A percentile compares a stretch with the other conserved stretches of the same genome.
Conservation (phyloP, 2,888 invertebrate species). For the Tetheella fluctuosa region DNA sequence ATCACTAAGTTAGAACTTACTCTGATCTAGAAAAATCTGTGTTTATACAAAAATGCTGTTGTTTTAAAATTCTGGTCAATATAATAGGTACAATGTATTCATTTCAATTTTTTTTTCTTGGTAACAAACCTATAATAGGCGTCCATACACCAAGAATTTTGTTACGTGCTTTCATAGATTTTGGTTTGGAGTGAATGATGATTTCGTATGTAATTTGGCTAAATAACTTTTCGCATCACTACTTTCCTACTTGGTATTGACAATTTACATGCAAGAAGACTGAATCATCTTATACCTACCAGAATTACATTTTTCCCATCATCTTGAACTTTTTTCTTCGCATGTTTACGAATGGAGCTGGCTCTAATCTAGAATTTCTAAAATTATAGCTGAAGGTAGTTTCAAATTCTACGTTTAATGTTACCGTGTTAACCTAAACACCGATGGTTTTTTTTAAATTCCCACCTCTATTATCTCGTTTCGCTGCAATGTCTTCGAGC, state of each 20-base stretch:
- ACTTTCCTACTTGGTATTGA: too few relatives aligned
- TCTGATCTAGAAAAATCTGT: not conserved
- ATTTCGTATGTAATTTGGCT: not conserved
- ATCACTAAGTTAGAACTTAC: not conserved
- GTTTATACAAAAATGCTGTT: not conserved
- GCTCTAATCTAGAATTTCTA: not conserved
- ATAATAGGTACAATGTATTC: not conserved
- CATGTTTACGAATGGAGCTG: too few relatives aligned
- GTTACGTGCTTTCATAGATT: not conserved
- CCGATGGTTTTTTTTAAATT: conserved; percentile 32
- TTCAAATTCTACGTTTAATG: too few relatives aligned
- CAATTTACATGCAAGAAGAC: too few relatives aligned
- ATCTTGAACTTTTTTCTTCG: too few relatives aligned
- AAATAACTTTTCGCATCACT: too few relatives aligned
- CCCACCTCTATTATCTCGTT: conserved; percentile 43
- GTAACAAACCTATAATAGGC: too few relatives aligned
- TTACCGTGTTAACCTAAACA: conserved; percentile 8
- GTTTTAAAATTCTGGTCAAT: not conserved
- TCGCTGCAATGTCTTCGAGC: conserved; percentile 42
- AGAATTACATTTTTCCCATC: too few relatives aligned
- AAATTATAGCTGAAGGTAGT: not conserved
- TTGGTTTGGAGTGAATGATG: not conserved
- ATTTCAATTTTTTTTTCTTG: too few relatives aligned
- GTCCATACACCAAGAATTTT: too few relatives aligned
- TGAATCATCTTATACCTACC: too few relatives aligned